Base-by-base conservation (phyloP, 2,888 invertebrate genomes). In the Sminthurinus aureus region DNA sequence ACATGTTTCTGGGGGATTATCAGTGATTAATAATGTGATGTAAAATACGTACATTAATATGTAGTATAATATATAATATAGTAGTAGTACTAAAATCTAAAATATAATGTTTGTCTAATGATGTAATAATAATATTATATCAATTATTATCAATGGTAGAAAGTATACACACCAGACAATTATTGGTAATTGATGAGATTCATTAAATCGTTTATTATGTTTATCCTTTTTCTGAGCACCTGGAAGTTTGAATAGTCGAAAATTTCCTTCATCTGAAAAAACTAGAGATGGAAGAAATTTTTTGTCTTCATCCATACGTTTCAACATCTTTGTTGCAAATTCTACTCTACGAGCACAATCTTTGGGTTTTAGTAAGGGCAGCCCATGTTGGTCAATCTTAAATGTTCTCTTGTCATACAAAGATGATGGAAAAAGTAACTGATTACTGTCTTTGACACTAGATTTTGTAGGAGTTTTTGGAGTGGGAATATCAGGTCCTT, bases 251-350 rank as follows among this genome's bases (percentile, higher is more conserved):
- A 73, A 81, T 4, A 82, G 20, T 18, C 71, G 38, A 76, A 88
- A 87, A 78, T 87, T 88, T 12, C 87, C 88, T 67, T 88, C 88
- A 76, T 88, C 88, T 3, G 88, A 87, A 71, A 87, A 88, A n/a
- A 88, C 26, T 67, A 88, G 83, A 4, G 84, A 81, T 18, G 86
- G 74, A n/a, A 88, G 71, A 8, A 88, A 64, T 22, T 81, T 69
- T 0, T 86, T 85, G 26, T 86, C 85, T 15, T 85, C 81, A 12
- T 87, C 85, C 11, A 88, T 15, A 12, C 85, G 24, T 22, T 82
- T 67, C 13, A 88, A 84, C 52, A 88, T 64, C 73, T 84, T 83
- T 11, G 75, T 81, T 0, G 87, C 79, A 75, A 88, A 88, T 22
- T 85, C 38, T 6, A 85, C 73, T 58, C 88, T 80, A 24, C 85